A percentile compares a stretch with the other conserved stretches of the same genome.
phyloP scores from a whole-genome alignment of 2,888 invertebrate species.

The Metellina segmentata region DNA sequence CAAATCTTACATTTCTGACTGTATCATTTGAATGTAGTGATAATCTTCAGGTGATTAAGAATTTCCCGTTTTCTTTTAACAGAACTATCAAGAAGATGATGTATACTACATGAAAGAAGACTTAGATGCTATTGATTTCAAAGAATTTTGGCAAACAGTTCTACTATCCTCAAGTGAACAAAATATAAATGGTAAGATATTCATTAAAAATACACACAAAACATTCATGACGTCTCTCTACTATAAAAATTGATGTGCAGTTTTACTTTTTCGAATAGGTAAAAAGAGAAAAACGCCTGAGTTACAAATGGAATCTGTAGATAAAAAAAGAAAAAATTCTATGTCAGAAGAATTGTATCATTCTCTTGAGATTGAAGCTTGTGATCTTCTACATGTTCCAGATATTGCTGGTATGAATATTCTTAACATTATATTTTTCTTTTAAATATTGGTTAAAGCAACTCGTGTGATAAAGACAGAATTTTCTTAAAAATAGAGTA shows the following conservation, averaged over 20 bases:
- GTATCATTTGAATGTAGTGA: not conserved
- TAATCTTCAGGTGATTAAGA: too few species aligned
- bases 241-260: not conserved
- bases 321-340: conserved; percentile 1
- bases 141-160: conserved; percentile 35
- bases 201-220: not conserved
- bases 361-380: too few species aligned
- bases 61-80: not conserved
- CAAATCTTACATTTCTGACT: not conserved
- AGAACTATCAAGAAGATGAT: conserved; percentile 9
- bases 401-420: too few species aligned
- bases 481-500: too few species aligned
- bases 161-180: conserved; percentile 5
- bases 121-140: conserved; percentile 38
- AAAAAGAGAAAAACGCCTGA: conserved; percentile 26
- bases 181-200: conserved; percentile 7
- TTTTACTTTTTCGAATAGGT: not conserved
- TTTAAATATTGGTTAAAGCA: too few species aligned
- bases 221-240: not conserved
- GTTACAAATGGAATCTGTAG: not conserved
- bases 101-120: conserved; percentile 56
- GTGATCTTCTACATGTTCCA: too few species aligned
- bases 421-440: too few species aligned
- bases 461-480: too few species aligned
- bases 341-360: not conserved